A percentile compares a stretch with the other conserved stretches of the same genome.
phyloP scores from a whole-genome alignment of 2,888 invertebrate genomes.

The Spodoptera exigua region DNA sequence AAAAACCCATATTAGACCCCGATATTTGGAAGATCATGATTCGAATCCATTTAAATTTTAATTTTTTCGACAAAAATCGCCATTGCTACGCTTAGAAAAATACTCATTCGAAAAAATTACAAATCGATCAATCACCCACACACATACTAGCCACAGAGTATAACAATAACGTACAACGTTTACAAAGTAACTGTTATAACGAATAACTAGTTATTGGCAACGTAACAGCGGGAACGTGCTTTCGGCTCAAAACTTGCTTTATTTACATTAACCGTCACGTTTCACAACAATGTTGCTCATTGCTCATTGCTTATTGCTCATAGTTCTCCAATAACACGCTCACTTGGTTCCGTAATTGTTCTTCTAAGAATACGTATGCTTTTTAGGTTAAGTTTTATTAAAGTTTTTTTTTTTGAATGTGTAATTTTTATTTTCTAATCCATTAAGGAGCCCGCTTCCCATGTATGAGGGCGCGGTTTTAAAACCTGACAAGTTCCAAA shows the following conservation, averaged over 20 bases:
- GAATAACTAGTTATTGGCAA: constrained; percentile 37
- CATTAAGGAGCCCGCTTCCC: too few species aligned
- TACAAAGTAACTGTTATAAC: constrained; percentile 34
- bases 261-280: constrained; percentile 48
- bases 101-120: too few species aligned
- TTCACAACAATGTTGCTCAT: constrained; percentile 26
- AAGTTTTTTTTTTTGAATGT: too few species aligned
- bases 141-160: neutral
- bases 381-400: constrained; percentile 28
- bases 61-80: too few species aligned
- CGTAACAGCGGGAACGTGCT: constrained; percentile 46
- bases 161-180: constrained; percentile 12
- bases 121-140: neutral
- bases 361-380: constrained; percentile 35
- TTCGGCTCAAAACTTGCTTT: constrained; percentile 5
- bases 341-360: constrained; percentile 30
- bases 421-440: too few species aligned
- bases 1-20: too few species aligned
- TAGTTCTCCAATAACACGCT: constrained; percentile 34
- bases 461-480: too few species aligned
- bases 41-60: too few species aligned
- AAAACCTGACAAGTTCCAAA: too few species aligned
- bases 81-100: too few species aligned
- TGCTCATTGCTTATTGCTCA: constrained; percentile 38
- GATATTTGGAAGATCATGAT: too few species aligned